Percentiles rank a stretch among this genome's conserved stretches.
Evolutionary conservation across 2,113 vertebrate species (phyloP).

Genomic region (Falcunculus frontatus): DNA sequence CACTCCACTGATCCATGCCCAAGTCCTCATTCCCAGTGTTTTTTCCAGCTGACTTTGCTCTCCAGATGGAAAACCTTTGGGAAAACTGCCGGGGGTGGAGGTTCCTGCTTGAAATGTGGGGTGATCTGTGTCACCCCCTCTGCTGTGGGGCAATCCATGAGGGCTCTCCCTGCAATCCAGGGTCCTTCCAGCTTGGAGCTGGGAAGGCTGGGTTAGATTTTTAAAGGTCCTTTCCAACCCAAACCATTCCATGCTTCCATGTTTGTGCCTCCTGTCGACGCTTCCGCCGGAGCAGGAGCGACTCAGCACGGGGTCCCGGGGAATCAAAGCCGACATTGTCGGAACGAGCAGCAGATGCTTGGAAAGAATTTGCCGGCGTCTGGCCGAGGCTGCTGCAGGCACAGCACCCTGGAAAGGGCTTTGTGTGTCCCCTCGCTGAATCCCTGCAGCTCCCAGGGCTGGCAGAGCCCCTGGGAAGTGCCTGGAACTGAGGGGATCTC

Average conservation of each 20-base stretch:
- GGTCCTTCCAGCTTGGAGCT: neutral
- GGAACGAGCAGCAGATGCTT: conserved; percentile 91
- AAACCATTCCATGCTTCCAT: neutral
- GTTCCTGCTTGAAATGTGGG: neutral
- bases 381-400: conserved; percentile 71
- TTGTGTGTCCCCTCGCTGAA: conserved; percentile 52
- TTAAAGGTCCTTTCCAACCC: neutral
- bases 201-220: neutral
- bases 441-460: neutral
- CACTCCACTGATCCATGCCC: neutral
- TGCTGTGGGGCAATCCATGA: fast-evolving
- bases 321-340: conserved; percentile 81
- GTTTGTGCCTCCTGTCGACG: neutral
- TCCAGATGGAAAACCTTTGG: neutral
- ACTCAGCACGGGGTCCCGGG: neutral
- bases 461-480: neutral
- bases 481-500: neutral
- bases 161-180: neutral
- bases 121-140: neutral
- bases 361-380: conserved; percentile 80
- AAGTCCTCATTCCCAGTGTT: neutral
- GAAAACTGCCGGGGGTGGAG: neutral
- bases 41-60: neutral
- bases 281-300: neutral
- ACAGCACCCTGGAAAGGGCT: conserved; percentile 55